Percentiles rank a stretch among this genome's conserved stretches.
phyloP scores from a whole-genome alignment of 2,888 invertebrate genomes.

The Himalopsyche japonica region DNA sequence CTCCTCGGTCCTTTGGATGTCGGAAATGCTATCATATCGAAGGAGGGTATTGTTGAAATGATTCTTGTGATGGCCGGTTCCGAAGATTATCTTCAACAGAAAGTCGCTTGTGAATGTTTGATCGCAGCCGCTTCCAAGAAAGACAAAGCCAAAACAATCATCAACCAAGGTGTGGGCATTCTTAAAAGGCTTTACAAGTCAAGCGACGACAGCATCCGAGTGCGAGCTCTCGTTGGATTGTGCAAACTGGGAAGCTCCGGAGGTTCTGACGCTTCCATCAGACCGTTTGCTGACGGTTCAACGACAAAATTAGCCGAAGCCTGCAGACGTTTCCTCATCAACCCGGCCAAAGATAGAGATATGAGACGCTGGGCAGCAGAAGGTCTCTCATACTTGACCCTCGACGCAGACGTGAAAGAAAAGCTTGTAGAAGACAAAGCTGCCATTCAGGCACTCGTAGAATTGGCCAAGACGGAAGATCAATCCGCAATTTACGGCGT shows the following conservation, averaged over 20 bases:
- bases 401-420: constrained; percentile 99
- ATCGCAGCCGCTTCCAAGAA: constrained; percentile 96
- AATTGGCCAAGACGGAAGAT: constrained; percentile 85
- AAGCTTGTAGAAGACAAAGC: constrained; percentile 85
- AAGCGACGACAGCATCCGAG: constrained; percentile 86
- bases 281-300: constrained; percentile 95
- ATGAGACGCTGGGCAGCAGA: constrained; percentile 96
- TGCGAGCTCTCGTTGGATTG: constrained; percentile 87
- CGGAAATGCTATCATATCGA: constrained; percentile 82
- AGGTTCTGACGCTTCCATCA: constrained; percentile 91
- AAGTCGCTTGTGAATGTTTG: constrained; percentile 94
- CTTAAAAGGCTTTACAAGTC: constrained; percentile 92
- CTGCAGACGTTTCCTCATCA: constrained; percentile 87
- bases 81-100: constrained; percentile 87
- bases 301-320: constrained; percentile 90
- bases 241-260: constrained; percentile 95
- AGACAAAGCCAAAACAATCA: constrained; percentile 90
- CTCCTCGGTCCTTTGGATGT: constrained; percentile 91
- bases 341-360: constrained; percentile 85
- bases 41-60: constrained; percentile 91
- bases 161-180: constrained; percentile 87
- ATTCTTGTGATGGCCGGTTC: constrained; percentile 95
- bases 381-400: constrained; percentile 92
- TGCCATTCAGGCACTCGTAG: constrained; percentile 84
- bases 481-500: constrained; percentile 89